These are phyloP conservation scores for Rhombomys opimus DNA, from an alignment of 2,113 vertebrate genomes.

Conservation along the genomic window DNA sequence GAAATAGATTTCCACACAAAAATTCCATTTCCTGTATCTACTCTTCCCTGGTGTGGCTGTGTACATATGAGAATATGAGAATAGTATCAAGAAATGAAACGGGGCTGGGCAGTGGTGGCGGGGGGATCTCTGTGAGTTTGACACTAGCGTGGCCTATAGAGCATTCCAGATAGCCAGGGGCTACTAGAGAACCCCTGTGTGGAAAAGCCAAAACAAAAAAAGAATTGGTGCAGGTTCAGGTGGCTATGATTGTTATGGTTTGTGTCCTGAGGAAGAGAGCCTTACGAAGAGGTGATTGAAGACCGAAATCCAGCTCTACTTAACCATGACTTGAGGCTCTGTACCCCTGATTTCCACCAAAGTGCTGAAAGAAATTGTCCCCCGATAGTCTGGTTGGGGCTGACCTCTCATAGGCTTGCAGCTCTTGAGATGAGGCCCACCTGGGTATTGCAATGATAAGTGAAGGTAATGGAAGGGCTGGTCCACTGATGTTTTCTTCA, in stretches of 20 bases:
- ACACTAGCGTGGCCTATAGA: not conserved
- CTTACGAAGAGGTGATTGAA: not conserved
- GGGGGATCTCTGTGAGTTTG: not conserved
- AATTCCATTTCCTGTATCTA: not conserved
- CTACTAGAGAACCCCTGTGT: not conserved
- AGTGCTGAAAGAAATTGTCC: not conserved
- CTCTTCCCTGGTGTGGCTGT: not conserved
- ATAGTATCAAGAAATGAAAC: not conserved
- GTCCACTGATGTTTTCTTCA: not conserved
- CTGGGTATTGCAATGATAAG: not conserved
- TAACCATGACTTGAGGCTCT: not conserved
- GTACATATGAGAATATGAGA: too few relatives aligned
- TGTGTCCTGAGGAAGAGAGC: not conserved
- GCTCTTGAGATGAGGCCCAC: rapidly evolving
- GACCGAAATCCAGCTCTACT: not conserved
- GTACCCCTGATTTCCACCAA: not conserved
- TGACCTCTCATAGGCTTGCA: not conserved
- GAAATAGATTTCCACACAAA: not conserved
- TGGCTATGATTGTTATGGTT: not conserved
- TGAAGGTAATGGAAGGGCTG: not conserved
- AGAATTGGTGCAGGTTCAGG: not conserved
- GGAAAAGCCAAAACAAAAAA: not conserved
- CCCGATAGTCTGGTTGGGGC: not conserved
- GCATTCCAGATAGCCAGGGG: not conserved
- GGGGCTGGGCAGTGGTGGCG: not conserved